Conservation (phyloP, 1,140 invertebrate genomes). For the Cataglyphis hispanica region DNA sequence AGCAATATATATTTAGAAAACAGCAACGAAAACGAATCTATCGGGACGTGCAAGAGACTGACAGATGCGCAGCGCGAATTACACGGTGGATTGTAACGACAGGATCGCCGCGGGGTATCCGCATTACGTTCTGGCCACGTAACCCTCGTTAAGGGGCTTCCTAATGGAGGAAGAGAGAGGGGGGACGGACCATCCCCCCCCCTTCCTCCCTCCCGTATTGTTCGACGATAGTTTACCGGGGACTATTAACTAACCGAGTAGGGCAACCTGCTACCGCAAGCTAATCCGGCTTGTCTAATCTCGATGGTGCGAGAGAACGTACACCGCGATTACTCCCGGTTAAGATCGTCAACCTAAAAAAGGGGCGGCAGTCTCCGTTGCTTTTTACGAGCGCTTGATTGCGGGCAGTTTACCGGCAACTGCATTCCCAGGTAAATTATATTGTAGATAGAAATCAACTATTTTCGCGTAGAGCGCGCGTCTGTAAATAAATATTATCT, state of each 20-base stretch:
- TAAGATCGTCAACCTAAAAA: conserved; percentile 47
- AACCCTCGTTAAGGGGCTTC: conserved; percentile 77
- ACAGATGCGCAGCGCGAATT: conserved; percentile 77
- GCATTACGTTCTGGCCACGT: conserved; percentile 66
- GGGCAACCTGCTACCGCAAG: conserved; percentile 65
- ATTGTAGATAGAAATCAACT: not conserved
- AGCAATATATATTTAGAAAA: not conserved
- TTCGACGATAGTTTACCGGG: conserved; percentile 70
- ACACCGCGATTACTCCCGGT: conserved; percentile 17
- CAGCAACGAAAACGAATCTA: conserved; percentile 19
- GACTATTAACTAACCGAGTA: conserved; percentile 66
- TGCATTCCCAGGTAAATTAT: conserved; percentile 9
- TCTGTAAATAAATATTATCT: conserved; percentile 19
- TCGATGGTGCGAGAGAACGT: conserved; percentile 48
- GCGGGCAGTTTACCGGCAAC: conserved; percentile 30
- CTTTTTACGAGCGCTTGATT: conserved; percentile 38
- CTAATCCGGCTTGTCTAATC: conserved; percentile 66
- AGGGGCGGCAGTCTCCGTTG: not conserved
- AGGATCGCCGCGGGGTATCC: conserved; percentile 72
- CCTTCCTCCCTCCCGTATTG: no score
- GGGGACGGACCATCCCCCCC: conserved; percentile 40
- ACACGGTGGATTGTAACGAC: conserved; percentile 64
- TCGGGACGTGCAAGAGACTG: conserved; percentile 42
- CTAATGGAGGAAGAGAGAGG: conserved; percentile 64
- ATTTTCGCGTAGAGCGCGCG: not conserved